Evolutionary conservation across 2,113 vertebrate genomes (phyloP).

Genomic region (Anoura caudifer): DNA sequence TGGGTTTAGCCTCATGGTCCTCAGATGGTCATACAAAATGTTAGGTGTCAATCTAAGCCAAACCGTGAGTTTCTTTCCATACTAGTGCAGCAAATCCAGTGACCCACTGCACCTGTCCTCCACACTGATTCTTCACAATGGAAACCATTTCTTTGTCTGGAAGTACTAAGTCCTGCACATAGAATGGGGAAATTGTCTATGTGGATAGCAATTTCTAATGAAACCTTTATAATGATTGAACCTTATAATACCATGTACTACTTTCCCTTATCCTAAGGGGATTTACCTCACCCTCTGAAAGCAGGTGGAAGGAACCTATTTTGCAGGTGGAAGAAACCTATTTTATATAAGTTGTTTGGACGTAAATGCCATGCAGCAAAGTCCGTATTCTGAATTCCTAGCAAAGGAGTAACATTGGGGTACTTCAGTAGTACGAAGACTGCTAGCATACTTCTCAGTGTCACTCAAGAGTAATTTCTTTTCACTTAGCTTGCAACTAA

Average conservation of each 20-base stretch:
- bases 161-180: neutral
- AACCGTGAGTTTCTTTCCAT: neutral
- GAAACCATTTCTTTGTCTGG: neutral
- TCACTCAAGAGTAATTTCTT: neutral
- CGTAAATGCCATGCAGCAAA: neutral
- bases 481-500: constrained; percentile 12
- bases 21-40: neutral
- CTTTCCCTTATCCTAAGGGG: neutral
- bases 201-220: neutral
- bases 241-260: neutral
- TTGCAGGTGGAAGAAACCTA: too few relatives aligned
- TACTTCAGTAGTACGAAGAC: neutral
- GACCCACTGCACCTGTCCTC: neutral
- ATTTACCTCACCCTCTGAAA: neutral
- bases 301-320: neutral
- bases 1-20: neutral
- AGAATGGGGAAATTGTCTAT: neutral
- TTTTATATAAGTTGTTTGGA: neutral
- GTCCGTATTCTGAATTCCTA: neutral
- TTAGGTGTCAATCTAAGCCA: neutral
- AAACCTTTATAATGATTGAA: neutral
- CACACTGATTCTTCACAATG: neutral
- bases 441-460: neutral
- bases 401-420: neutral
- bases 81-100: neutral